Conservation (phyloP, 2,888 invertebrate genomes). For the Nudaria mundana region DNA sequence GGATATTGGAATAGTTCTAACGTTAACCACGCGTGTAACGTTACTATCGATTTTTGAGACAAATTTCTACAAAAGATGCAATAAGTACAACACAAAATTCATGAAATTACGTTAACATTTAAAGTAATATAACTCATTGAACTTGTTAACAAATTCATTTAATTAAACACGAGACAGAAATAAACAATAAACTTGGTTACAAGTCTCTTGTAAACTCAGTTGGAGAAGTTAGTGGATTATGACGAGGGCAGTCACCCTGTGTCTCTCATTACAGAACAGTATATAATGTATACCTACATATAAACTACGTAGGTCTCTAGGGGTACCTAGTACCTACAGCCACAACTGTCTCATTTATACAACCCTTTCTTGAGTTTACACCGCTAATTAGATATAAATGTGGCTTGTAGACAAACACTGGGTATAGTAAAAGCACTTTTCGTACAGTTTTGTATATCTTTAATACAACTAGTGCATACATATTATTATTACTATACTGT, state of each 20-base stretch:
- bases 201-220: conserved; percentile 3
- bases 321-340: no score
- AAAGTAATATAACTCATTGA: conserved; percentile 2
- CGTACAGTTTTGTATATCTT: no score
- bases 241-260: not conserved
- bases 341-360: not conserved
- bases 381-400: not conserved
- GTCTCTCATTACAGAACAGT: not conserved
- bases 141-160: conserved; percentile 26
- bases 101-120: not conserved
- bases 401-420: no score
- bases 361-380: not conserved
- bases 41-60: no score
- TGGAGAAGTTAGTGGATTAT: conserved; percentile 3
- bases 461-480: no score
- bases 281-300: no score
- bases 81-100: no score
- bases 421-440: no score
- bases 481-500: no score
- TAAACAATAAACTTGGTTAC: conserved; percentile 18
- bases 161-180: conserved; percentile 28
- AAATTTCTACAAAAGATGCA: no score
- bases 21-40: no score
- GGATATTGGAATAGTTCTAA: no score
- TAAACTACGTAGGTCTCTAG: not conserved